These are phyloP conservation scores for Noctua pronuba DNA, from an alignment of 2,888 invertebrate species.

Conservation along the genomic window DNA sequence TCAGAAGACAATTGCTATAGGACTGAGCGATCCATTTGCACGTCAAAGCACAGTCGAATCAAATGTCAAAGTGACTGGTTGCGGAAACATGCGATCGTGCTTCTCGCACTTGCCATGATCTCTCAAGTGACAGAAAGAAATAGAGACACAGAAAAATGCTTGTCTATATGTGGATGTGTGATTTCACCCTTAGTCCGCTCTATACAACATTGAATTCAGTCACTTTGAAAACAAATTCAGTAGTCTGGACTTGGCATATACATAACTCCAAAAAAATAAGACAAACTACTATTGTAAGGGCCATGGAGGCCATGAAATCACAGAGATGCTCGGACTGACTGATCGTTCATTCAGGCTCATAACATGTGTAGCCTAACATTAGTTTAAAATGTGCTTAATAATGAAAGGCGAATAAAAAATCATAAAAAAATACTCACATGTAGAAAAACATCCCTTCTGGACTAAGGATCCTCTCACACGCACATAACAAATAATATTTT, in stretches of 20 bases:
- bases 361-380: too few relatives aligned
- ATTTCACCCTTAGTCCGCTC: background rate
- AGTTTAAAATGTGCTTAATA: background rate
- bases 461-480: conserved; percentile 6
- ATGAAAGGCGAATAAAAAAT: background rate
- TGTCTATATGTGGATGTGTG: background rate
- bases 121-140: background rate
- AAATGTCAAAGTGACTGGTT: background rate
- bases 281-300: background rate
- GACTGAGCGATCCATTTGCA: too few relatives aligned
- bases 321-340: background rate
- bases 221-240: background rate
- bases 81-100: background rate
- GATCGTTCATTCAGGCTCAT: background rate
- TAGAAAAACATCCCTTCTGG: conserved; percentile 2
- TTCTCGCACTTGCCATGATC: background rate
- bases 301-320: background rate
- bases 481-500: background rate
- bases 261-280: conserved; percentile 2
- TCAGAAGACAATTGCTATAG: background rate
- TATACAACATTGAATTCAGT: background rate
- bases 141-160: background rate
- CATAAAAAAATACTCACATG: conserved; percentile 39
- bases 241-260: background rate
- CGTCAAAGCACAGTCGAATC: background rate